Percentiles rank a stretch among this genome's conserved stretches.
phyloP scores from a whole-genome alignment of 2,888 invertebrate species.

The Ariolimax columbianus region DNA sequence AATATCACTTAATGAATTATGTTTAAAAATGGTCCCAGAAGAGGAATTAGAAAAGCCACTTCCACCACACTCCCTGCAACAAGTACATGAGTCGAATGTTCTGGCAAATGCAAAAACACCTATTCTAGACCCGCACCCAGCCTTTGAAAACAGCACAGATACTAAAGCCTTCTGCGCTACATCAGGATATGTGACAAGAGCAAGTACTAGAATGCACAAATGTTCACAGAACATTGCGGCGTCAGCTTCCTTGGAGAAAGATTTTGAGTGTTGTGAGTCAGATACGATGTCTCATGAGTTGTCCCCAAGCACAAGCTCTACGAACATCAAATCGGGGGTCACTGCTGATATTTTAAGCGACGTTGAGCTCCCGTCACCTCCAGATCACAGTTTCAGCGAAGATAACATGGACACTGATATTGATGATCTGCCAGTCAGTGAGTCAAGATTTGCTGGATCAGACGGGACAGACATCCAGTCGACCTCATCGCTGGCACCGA shows the following conservation, averaged over 20 bases:
- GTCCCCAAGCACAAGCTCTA: background rate
- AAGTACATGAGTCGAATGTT: background rate
- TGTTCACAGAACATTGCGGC: background rate
- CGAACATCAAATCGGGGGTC: background rate
- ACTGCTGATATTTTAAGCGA: background rate
- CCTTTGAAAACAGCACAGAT: background rate
- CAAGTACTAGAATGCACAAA: background rate
- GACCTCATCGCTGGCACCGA: background rate
- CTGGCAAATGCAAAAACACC: background rate
- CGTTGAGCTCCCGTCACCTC: constrained; percentile 26
- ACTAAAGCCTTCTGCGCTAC: background rate
- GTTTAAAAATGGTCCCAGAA: background rate
- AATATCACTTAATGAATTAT: background rate
- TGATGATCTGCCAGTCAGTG: background rate
- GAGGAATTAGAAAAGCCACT: no score
- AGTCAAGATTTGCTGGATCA: background rate
- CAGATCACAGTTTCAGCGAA: constrained; percentile 32
- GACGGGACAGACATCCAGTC: background rate
- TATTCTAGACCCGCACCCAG: background rate
- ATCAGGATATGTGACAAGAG: background rate
- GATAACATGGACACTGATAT: background rate
- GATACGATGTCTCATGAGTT: background rate
- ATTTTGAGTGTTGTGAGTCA: background rate
- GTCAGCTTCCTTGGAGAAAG: background rate
- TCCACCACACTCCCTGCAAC: background rate